These are phyloP conservation scores for Biston betularia DNA, from an alignment of 2,888 invertebrate species.

Conservation along the genomic window DNA sequence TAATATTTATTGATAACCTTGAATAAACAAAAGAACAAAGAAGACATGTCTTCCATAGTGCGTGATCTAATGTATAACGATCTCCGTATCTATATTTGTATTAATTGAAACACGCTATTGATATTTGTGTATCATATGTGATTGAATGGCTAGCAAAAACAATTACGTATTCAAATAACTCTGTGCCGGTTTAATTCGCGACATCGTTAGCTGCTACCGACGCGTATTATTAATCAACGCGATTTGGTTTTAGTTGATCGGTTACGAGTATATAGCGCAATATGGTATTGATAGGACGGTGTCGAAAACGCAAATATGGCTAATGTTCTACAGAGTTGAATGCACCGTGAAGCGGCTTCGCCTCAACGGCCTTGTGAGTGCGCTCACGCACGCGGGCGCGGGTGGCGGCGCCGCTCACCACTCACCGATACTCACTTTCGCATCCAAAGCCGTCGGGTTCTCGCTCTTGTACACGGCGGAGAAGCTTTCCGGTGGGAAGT, in stretches of 20 bases:
- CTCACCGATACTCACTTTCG: constrained; percentile 74
- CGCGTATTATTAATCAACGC: constrained; percentile 9
- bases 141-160: constrained; percentile 26
- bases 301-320: constrained; percentile 52
- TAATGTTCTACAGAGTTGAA: constrained; percentile 68
- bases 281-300: constrained; percentile 33
- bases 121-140: constrained; percentile 35
- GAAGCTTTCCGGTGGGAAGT: constrained; percentile 79
- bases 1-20: constrained; percentile 54
- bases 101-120: constrained; percentile 38
- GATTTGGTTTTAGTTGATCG: constrained; percentile 1
- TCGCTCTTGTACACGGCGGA: constrained; percentile 75
- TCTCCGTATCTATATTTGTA: constrained; percentile 48
- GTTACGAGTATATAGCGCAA: neutral
- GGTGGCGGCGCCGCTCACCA: constrained; percentile 58
- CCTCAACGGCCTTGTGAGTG: constrained; percentile 70
- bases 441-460: constrained; percentile 55
- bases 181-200: constrained; percentile 17
- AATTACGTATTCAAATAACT: constrained; percentile 28
- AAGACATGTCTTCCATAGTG: constrained; percentile 62
- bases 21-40: constrained; percentile 61
- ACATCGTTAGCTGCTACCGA: constrained; percentile 11
- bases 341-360: constrained; percentile 64
- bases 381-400: constrained; percentile 60
- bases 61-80: constrained; percentile 49